Evolutionary conservation across 1,140 invertebrate species (phyloP), one percentile per base, ranked within the genome.

Genomic region (Euura lappo): DNA sequence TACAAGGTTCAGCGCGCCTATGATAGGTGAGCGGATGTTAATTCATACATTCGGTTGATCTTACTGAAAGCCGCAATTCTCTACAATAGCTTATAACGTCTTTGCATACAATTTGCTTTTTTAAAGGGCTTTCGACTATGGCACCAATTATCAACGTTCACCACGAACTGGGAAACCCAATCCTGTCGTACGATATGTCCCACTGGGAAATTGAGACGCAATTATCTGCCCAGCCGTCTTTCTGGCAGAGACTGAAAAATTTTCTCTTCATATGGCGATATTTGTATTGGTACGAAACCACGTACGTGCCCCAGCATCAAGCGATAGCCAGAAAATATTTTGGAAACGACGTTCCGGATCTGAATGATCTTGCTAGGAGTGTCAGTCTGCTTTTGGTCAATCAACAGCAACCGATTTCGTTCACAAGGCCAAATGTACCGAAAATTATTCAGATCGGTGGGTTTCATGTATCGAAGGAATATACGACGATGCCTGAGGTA

Each of bases 381-480:
- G 79, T 85, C 0, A 89, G 86, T 11, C 43, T 89, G 64, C 65
- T 91, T 28, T 28, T 28, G 28, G 28, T 28, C 28, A 28, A 28
- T 28, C 28, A 28, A 28, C 28, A 28, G 28, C 87, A 89, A 7
- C 84, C 83, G 4, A 78, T 91, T 5, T 88, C 89, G 67, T 86
- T 88, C 67, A 84, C 88, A 7, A 84, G 88, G 67, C 90, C 91
- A 0, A 80, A 86, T 10, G 74, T 91, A 45, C 87, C 91, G 2
- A 91, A 86, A 78, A 87, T 88, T 75, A 83, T 87, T 6, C 85
- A 86, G 69, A 89, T 89, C n/a, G 89, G 83, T 71, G 87, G 89
- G 46, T 85, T 90, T 70, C 86, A 91, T 73, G 84, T 90, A 44
- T 44, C 60, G 11, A 66, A 65, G 8, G 71, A 74, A 2, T 28